phyloP scores from a whole-genome alignment of 2,888 invertebrate genomes.

The Agonopterix heracliana region DNA sequence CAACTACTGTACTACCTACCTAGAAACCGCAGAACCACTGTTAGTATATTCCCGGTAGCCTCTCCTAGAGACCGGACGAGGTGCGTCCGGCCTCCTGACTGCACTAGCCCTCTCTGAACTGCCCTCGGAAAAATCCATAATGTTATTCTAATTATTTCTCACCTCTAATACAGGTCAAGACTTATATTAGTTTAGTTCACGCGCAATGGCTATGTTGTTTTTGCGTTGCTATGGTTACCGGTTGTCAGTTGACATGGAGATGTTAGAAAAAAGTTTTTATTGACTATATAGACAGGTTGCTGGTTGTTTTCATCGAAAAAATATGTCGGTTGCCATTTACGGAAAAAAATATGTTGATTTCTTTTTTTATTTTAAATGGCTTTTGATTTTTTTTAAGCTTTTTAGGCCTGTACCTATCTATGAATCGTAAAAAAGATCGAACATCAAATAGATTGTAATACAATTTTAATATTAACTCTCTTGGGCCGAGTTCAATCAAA shows the following conservation, averaged over 20 bases:
- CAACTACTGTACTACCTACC: constrained; percentile 29
- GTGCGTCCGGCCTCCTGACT: constrained; percentile 41
- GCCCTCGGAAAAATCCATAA: constrained; percentile 69
- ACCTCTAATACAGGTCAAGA: constrained; percentile 32
- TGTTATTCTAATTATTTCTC: constrained; percentile 28
- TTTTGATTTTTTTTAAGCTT: too few species aligned
- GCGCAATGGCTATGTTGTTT: constrained; percentile 54
- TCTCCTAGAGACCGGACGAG: constrained; percentile 57
- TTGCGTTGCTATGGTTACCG: constrained; percentile 45
- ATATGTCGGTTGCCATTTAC: too few species aligned
- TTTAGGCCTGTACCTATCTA: too few species aligned
- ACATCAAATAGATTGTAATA: too few species aligned
- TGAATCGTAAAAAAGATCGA: too few species aligned
- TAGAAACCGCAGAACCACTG: constrained; percentile 49
- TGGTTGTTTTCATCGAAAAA: too few species aligned
- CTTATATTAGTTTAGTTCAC: constrained; percentile 28
- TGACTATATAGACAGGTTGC: background rate
- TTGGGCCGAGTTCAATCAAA: too few species aligned
- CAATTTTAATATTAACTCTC: too few species aligned
- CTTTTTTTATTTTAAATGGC: too few species aligned
- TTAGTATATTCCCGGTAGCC: constrained; percentile 58
- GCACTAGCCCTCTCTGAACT: constrained; percentile 38
- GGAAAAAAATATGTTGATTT: too few species aligned
- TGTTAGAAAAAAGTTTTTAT: background rate
- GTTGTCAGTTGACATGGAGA: background rate